A percentile compares a stretch with the other conserved stretches of the same genome.
Evolutionary conservation across 2,888 invertebrate genomes (phyloP).

Genomic region (Nomada fabriciana): DNA sequence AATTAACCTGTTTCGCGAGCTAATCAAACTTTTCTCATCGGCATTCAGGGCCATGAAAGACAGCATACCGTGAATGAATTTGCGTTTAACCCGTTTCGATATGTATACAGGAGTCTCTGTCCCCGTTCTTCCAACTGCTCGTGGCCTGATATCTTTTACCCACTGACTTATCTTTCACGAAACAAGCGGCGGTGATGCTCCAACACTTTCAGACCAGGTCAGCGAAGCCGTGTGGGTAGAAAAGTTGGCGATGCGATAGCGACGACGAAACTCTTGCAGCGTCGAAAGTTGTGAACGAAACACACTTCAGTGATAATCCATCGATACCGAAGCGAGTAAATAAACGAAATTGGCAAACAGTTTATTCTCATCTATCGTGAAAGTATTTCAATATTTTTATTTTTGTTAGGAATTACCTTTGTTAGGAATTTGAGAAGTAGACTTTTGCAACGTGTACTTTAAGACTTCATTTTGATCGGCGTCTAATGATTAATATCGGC

Average conservation of each 20-base stretch:
- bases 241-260: slow-evolving; percentile 4
- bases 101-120: slow-evolving; percentile 5
- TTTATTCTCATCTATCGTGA: slow-evolving; percentile 12
- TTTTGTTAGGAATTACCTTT: no score
- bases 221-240: slow-evolving; percentile 4
- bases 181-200: slow-evolving; percentile 35
- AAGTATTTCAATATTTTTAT: slow-evolving; percentile 29
- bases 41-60: slow-evolving; percentile 12
- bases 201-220: slow-evolving; percentile 41
- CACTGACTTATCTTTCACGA: slow-evolving; percentile 38
- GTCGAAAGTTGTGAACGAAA: slow-evolving; percentile 23
- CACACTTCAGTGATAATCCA: slow-evolving; percentile 29
- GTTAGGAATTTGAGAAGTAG: no score
- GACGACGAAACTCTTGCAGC: slow-evolving; percentile 38
- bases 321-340: not conserved
- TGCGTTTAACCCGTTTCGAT: slow-evolving; percentile 24
- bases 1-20: slow-evolving; percentile 31
- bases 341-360: slow-evolving; percentile 17
- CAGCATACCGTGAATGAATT: slow-evolving; percentile 14
- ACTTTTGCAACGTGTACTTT: no score
- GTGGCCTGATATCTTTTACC: slow-evolving; percentile 17
- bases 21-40: slow-evolving; percentile 50
- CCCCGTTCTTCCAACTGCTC: slow-evolving; percentile 27
- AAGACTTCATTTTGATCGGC: no score
- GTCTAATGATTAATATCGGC: no score